Base-by-base conservation (phyloP, 2,797 vertebrate species). In the Coregonus sp. region DNA sequence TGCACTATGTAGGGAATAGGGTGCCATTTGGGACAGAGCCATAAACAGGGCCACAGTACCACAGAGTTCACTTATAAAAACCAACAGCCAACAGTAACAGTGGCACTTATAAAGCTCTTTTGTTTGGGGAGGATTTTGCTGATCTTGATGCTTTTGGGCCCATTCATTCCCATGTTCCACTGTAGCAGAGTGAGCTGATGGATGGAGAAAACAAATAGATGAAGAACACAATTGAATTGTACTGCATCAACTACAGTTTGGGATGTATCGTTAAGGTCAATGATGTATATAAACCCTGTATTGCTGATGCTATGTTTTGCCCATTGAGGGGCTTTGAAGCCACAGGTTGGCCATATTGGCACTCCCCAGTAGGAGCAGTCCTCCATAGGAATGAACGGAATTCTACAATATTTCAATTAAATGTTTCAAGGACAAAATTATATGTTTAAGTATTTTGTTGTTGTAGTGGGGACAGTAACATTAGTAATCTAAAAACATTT, bases 41-140 rank as follows among this genome's bases (percentile, higher is more conserved):
- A 59, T 67, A 78, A 25, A 74, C 61, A 75, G 4, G n/a, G n/a
- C 35, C 63, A 73, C 61, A 25, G 40, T 51, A 40, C 71, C 29
- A 72, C 31, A 54, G 47, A 72, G 40, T 72, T 72, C 70, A 77
- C 70, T 52, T 33, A 51, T 65, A 18, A 63, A 51, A 72, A 72
- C 3, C 69, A 76, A 20, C 15, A 25, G 35, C 25, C 6, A 50
- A 71, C 69, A 71, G 50, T n/a, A 50, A 71, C 69, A 71, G 50
- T n/a, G 76, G 70, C 56, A 77, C 59, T 65, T 52, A 31, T 65
- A 77, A 33, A 51, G 25, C 56, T 47, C 56, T 37, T 37, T 75
- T 74, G 56, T 74, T 71, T 70, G 63, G 50, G 16, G 6, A 1
- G 63, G 20, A 56, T 47, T 75, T 69, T 77, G 59, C 61, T 81